Evolutionary conservation across 1,140 invertebrate species (phyloP), one percentile per base, ranked within the genome.

Genomic region (Drosophila nikananu): DNA sequence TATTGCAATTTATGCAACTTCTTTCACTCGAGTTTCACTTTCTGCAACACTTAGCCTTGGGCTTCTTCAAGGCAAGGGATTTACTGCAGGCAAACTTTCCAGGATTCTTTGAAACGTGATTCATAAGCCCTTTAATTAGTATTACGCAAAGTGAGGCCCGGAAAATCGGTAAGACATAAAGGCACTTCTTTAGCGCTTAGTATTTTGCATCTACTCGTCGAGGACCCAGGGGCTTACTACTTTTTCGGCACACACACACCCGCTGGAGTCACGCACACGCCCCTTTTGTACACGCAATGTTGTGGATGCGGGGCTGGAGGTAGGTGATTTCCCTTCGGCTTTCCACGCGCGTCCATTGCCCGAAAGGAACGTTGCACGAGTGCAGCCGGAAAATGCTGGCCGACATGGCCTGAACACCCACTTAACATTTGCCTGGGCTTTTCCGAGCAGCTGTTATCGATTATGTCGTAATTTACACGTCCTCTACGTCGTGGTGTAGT

Each of bases 321-420:
- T 41, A 62, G 49, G 70, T 80, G 17, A 68, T 39, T 75, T 61
- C 46, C 46, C n/a, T 3, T 35, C 32, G 54, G 23, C 81, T 71
- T 54, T 52, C 48, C 60, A 64, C 71, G 35, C 80, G 68, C 73
- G 72, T 78, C 80, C 77, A 49, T 77, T 78, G 73, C 80, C 84
- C 83, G 84, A 81, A 87, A 80, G 81, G 65, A 79, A 76, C 81
- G 73, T 65, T 83, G 80, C 83, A 65, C 80, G 80, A 87, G 87
- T 87, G 83, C 83, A 89, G 83, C 83, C 83, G 57, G 66, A 80
- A 86, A 83, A 68, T 73, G 61, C 42, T 46, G 52, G 61, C 61
- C 74, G 55, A 51, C 52, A 55, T 60, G 55, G 54, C 21, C 21
- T n/a, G 72, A 78, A 71, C 59, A 54, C 27, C 30, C 52, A 23